phyloP scores from a whole-genome alignment of 2,113 vertebrate genomes.

The Paedocypris sp. region DNA sequence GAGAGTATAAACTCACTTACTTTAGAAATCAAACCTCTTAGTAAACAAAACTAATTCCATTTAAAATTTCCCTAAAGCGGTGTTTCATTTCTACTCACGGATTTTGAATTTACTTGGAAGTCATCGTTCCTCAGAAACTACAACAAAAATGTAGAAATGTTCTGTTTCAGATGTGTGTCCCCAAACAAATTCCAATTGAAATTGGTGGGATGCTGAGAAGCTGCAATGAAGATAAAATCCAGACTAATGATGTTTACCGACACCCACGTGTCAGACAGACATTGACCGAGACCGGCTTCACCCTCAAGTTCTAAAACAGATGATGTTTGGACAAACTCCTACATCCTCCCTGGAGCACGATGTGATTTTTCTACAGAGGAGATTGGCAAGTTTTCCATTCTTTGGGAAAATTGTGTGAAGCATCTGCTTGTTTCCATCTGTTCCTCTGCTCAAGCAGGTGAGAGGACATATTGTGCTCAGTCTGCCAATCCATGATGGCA shows the following conservation, averaged over 20 bases:
- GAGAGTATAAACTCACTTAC: no score
- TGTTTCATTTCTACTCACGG: no score
- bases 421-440: constrained; percentile 32
- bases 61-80: no score
- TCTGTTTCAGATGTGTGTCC: no score
- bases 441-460: constrained; percentile 23
- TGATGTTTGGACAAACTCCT: not conserved
- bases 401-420: constrained; percentile 11
- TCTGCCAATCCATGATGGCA: constrained; percentile 9
- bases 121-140: no score
- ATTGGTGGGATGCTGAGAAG: constrained; percentile 19
- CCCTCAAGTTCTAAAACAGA: not conserved
- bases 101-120: no score
- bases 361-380: not conserved
- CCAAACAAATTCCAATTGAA: not conserved
- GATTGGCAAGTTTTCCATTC: constrained; percentile 22
- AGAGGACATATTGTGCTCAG: constrained; percentile 25
- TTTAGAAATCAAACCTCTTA: no score
- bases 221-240: constrained; percentile 23
- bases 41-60: no score
- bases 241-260: constrained; percentile 37
- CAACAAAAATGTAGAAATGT: no score
- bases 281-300: constrained; percentile 18
- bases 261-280: constrained; percentile 40
- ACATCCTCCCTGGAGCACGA: not conserved